Base-by-base conservation (phyloP, 2,113 vertebrate species). In the Spea multiplicata region DNA sequence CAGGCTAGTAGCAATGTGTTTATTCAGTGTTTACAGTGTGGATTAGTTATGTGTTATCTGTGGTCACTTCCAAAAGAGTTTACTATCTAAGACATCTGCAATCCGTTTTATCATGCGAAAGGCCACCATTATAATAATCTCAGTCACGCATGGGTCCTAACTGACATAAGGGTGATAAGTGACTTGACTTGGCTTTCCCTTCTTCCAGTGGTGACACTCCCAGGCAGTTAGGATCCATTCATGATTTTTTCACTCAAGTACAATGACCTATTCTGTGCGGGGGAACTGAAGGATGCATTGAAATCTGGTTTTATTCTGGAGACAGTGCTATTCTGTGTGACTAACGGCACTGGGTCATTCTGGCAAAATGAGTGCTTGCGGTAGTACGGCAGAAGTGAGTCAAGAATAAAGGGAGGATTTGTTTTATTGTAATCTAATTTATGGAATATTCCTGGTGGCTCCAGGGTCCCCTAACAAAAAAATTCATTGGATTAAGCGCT, bases 201-300 rank as follows among this genome's bases (percentile, higher is more conserved):
- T 45, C 52, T 46, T 66, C 69, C 49, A 57, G 55, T 78, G 68
- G 6, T 50, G 8, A 65, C 50, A 44, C 30, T 44, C 46, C 46
- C 74, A 66, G n/a, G 57, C 61, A 71, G 46, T 67, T 14, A 57
- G 66, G 12, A 44, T 71, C 30, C 76, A 78, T 71, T 78, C 76
- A 78, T 71, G 13, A 49, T 50, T 67, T 57, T 50, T 8, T 73
- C 8, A 7, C 50, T 6, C 53, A 30, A 46, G 68, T 71, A 78
- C 76, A 78, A 78, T 78, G 68, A 64, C 44, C 6, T 48, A 44
- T 70, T 78, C 49, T 78, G 76, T 78, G 68, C 76, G 48, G 17
- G n/a, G 30, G 12, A 12, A 57, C 68, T 65, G 10, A 45, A 48
- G 45, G 16, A 53, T 65, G 68, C 57, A 65, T 47, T 17, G 6